Evolutionary conservation across 2,113 vertebrate species (phyloP).

Genomic region (Ammodytes marinus): DNA sequence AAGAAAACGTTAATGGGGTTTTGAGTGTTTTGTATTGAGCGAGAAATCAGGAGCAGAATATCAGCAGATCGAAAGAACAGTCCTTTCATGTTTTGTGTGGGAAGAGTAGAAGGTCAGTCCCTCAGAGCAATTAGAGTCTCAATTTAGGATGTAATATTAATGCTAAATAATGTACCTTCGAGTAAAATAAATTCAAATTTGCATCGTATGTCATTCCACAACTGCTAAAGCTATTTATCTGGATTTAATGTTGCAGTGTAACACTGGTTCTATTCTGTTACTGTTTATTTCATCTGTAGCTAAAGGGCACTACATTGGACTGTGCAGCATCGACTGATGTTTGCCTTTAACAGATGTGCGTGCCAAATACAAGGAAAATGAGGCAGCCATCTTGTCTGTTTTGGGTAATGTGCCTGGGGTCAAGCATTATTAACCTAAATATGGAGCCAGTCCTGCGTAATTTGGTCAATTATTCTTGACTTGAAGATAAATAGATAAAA

Average conservation of each 20-base stretch:
- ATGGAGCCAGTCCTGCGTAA: constrained; percentile 9
- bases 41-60: constrained; percentile 25
- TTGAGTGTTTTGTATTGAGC: constrained; percentile 48
- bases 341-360: background rate
- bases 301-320: background rate
- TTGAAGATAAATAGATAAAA: constrained; percentile 40
- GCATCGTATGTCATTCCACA: constrained; percentile 5
- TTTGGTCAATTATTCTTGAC: constrained; percentile 33
- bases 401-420: constrained; percentile 45
- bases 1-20: constrained; percentile 26
- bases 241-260: too few relatives aligned
- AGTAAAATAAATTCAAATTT: constrained; percentile 14
- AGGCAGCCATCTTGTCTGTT: constrained; percentile 32
- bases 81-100: constrained; percentile 20
- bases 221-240: too few relatives aligned
- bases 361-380: constrained; percentile 1
- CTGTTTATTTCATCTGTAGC: background rate
- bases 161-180: constrained; percentile 13
- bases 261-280: background rate
- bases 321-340: background rate
- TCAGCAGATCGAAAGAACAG: background rate
- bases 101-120: constrained; percentile 52
- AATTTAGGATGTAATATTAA: constrained; percentile 21
- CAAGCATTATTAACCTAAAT: constrained; percentile 52
- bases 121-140: constrained; percentile 30